Base-by-base conservation (phyloP, 2,888 invertebrate genomes). In the Sinotaia quadrata region DNA sequence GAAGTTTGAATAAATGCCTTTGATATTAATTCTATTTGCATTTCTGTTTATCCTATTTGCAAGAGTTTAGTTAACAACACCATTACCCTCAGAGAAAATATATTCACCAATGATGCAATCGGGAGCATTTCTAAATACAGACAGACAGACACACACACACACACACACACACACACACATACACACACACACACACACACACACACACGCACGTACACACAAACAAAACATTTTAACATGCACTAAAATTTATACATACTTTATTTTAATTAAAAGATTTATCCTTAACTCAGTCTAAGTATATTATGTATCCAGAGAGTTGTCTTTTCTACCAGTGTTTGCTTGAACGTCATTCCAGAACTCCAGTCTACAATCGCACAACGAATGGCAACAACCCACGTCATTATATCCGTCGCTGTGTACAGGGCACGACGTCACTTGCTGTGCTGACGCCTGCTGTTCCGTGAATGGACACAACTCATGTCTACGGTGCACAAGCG, bases 101-200 rank as follows among this genome's bases (percentile, higher is more conserved):
- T 18, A 10, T 41, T 41, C 41, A 10, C 41, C 8, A 12, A 41
- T 41, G 41, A 15, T 41, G 18, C 41, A 41, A 12, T 10, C 10
- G 18, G 10, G 10, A 41, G 41, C 10, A 12, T 41, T 41, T 10
- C 10, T 18, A 12, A 15, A 41, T 12, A 41, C 41, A 41, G 18
- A 10, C 8, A 41, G 18, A 41, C 41, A 10, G 10, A 41, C 8
- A 41, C 8, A 10, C 8, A 41, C 41, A 41, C 10, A 10, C n/a
- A 52, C 29, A 52, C 52, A 52, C 24, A 52, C 24, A 31, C 5
- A 57, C 33, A 34, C 33, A 33, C 15, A 36, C 41, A 29, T 31
- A 24, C 27, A 44, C 60, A 41, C 31, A 44, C 41, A 31, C 44
- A 41, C 59, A 24, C 41, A 27, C 29, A 44, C 60, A 47, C 47